phyloP scores from a whole-genome alignment of 2,113 vertebrate species.

The Menura novaehollandiae region DNA sequence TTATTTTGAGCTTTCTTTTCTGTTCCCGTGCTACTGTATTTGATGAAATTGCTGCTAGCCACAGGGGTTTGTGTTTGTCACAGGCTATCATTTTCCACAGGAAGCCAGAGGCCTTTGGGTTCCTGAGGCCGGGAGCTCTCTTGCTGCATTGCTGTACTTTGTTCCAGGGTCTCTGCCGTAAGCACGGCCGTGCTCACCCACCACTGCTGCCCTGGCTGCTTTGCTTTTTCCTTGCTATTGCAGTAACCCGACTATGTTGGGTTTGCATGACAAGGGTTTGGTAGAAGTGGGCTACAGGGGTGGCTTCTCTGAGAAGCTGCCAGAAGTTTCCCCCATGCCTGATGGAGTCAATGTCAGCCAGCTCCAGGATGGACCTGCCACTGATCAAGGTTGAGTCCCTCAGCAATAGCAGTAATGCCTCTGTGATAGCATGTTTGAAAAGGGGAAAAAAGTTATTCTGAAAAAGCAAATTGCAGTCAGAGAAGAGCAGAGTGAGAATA shows the following conservation, averaged over 20 bases:
- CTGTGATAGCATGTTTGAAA: not conserved
- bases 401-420: rapidly evolving
- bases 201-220: not conserved
- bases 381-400: not conserved
- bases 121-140: not conserved
- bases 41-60: not conserved
- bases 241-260: rapidly evolving
- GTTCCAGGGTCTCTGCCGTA: not conserved
- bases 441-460: not conserved
- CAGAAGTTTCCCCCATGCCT: not conserved
- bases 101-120: not conserved
- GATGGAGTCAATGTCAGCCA: rapidly evolving
- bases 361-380: not conserved
- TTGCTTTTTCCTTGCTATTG: not conserved
- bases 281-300: no score
- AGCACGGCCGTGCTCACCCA: rapidly evolving
- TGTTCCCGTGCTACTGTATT: not conserved
- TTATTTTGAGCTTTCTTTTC: not conserved
- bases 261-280: not conserved
- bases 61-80: not conserved
- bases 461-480: not conserved
- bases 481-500: not conserved
- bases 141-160: rapidly evolving
- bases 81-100: not conserved
- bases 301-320: not conserved